These are phyloP conservation scores for Leptestheria dahalacensis DNA, from an alignment of 1,140 invertebrate species.

Conservation along the genomic window DNA sequence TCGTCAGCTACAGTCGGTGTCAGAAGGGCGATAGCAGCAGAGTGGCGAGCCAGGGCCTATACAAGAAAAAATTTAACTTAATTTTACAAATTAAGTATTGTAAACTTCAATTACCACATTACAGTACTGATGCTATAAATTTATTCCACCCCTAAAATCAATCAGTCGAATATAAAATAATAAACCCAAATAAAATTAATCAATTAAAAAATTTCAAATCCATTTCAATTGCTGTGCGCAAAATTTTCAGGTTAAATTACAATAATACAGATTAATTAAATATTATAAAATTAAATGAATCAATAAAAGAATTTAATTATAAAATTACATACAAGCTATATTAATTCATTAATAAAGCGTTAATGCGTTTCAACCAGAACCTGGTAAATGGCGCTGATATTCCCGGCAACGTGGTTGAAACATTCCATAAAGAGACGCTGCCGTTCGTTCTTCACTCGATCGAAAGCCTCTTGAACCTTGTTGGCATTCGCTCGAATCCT, in stretches of 20 bases:
- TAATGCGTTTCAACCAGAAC: slow-evolving; percentile 29
- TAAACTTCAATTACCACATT: too few species aligned
- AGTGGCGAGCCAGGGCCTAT: slow-evolving; percentile 81
- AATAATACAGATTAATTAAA: too few species aligned
- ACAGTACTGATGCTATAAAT: too few species aligned
- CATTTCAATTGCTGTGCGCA: too few species aligned
- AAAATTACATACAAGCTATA: background rate
- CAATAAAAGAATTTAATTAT: background rate
- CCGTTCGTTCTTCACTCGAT: slow-evolving; percentile 86
- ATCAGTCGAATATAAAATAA: too few species aligned
- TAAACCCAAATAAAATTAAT: too few species aligned
- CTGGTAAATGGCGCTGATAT: slow-evolving; percentile 98
- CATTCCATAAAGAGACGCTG: slow-evolving; percentile 88
- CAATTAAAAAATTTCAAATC: too few species aligned
- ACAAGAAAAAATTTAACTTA: slow-evolving; percentile 17
- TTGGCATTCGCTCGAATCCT: slow-evolving; percentile 81
- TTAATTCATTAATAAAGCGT: background rate
- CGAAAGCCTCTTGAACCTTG: slow-evolving; percentile 86
- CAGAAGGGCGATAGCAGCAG: slow-evolving; percentile 93
- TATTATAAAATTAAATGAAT: background rate
- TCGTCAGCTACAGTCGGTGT: slow-evolving; percentile 97
- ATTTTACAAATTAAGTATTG: background rate
- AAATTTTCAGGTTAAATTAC: too few species aligned
- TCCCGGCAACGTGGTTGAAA: slow-evolving; percentile 92
- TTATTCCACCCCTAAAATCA: too few species aligned